These are phyloP conservation scores for Drosophila sproati DNA, from an alignment of 1,140 invertebrate genomes.

Conservation along the genomic window DNA sequence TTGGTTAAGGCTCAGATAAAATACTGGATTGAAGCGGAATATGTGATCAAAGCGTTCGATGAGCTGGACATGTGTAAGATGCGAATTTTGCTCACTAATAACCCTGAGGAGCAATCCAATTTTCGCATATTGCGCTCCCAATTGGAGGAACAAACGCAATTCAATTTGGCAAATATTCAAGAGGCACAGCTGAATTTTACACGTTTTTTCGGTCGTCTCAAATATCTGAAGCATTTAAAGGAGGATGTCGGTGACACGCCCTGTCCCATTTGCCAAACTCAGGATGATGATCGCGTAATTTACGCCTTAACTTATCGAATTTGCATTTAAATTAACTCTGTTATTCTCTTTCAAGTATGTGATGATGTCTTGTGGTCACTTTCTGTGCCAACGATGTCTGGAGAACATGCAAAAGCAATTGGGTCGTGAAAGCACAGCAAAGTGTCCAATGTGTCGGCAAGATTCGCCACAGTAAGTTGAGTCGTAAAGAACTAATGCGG, in stretches of 20 bases:
- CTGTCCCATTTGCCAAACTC: constrained; percentile 89
- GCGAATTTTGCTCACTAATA: constrained; percentile 85
- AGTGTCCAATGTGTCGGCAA: constrained; percentile 89
- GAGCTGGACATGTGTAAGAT: constrained; percentile 91
- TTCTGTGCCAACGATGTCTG: constrained; percentile 71
- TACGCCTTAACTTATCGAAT: neutral
- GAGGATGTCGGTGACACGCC: constrained; percentile 84
- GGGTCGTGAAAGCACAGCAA: constrained; percentile 10
- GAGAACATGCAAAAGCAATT: constrained; percentile 45
- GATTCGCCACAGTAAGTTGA: constrained; percentile 62
- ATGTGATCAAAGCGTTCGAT: constrained; percentile 86
- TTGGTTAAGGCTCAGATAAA: constrained; percentile 87
- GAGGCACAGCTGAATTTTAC: constrained; percentile 69
- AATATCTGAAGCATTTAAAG: constrained; percentile 80
- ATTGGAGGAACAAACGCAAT: constrained; percentile 51
- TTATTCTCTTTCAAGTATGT: constrained; percentile 61
- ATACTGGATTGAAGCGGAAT: constrained; percentile 82
- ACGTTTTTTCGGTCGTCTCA: constrained; percentile 61
- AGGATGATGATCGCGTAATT: constrained; percentile 68
- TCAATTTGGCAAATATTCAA: constrained; percentile 56
- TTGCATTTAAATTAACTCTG: neutral
- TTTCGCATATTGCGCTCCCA: constrained; percentile 65
- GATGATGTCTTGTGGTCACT: constrained; percentile 79
- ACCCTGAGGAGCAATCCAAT: constrained; percentile 70
- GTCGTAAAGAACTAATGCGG: neutral